A percentile compares a stretch with the other conserved stretches of the same genome.
Evolutionary conservation across 2,888 invertebrate genomes (phyloP).

Genomic region (Geophilus truncorum): DNA sequence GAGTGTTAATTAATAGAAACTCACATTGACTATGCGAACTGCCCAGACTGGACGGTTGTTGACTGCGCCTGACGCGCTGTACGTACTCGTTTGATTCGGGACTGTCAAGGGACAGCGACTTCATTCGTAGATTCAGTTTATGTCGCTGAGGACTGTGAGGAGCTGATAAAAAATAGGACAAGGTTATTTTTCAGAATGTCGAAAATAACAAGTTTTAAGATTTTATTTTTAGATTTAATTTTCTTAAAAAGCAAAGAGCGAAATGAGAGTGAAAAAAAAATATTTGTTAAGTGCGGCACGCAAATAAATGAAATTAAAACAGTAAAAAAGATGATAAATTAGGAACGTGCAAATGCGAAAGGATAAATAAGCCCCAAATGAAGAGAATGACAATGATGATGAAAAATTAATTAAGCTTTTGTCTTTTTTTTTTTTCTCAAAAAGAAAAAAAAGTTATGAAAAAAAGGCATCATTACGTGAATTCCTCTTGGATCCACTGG

Average conservation of each 20-base stretch:
- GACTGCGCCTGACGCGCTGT: slow-evolving; percentile 60
- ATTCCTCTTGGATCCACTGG: neutral
- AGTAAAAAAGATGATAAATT: neutral
- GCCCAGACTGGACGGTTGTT: slow-evolving; percentile 55
- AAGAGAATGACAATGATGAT: neutral
- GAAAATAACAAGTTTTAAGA: neutral
- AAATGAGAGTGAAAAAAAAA: neutral
- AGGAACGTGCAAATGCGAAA: neutral
- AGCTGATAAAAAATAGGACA: slow-evolving; percentile 57
- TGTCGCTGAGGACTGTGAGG: slow-evolving; percentile 93
- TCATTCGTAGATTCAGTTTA: slow-evolving; percentile 95
- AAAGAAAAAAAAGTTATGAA: no score
- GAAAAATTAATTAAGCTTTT: neutral
- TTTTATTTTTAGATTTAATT: neutral
- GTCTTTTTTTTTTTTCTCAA: no score
- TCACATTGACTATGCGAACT: slow-evolving; percentile 60
- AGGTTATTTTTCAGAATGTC: neutral
- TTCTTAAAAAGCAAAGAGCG: neutral
- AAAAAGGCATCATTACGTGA: neutral
- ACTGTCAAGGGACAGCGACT: slow-evolving; percentile 93
- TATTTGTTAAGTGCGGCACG: neutral
- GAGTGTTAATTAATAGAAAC: no score
- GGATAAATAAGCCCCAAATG: neutral
- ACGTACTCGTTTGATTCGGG: slow-evolving; percentile 85
- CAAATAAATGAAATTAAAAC: neutral